Percentiles rank a stretch among this genome's conserved stretches.
Conservation (phyloP, 2,888 invertebrate genomes). For the Caprella mutica region DNA sequence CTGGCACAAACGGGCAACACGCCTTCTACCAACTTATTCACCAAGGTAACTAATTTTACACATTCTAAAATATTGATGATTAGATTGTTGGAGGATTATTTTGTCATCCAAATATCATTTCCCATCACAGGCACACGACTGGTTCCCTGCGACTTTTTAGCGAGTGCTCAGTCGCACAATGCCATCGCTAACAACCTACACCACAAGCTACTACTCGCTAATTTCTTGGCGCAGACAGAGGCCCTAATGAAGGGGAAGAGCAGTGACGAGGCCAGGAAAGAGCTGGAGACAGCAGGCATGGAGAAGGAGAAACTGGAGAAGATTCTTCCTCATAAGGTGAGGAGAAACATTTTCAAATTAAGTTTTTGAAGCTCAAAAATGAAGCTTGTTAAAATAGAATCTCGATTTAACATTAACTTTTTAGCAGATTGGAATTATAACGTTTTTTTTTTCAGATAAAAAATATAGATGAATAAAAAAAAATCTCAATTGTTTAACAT, state of each 20-base stretch:
- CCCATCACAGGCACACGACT: conserved; percentile 62
- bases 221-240: conserved; percentile 97
- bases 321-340: conserved; percentile 80
- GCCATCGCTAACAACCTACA: conserved; percentile 58
- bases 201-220: conserved; percentile 75
- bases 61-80: background rate
- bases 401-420: no score
- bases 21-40: conserved; percentile 99
- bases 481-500: no score
- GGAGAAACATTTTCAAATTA: background rate
- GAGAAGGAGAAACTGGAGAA: conserved; percentile 58
- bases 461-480: no score
- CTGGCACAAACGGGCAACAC: conserved; percentile 98
- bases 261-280: conserved; percentile 56
- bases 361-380: no score
- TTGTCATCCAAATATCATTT: conserved; percentile 26
- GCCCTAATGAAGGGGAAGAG: conserved; percentile 81
- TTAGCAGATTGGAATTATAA: no score
- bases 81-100: background rate
- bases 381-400: no score
- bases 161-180: conserved; percentile 83
- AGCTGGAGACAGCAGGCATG: conserved; percentile 68
- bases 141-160: conserved; percentile 94
- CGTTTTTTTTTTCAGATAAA: no score
- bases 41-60: no score